phyloP scores from a whole-genome alignment of 1,140 invertebrate species.

The Drosophila rufa region DNA sequence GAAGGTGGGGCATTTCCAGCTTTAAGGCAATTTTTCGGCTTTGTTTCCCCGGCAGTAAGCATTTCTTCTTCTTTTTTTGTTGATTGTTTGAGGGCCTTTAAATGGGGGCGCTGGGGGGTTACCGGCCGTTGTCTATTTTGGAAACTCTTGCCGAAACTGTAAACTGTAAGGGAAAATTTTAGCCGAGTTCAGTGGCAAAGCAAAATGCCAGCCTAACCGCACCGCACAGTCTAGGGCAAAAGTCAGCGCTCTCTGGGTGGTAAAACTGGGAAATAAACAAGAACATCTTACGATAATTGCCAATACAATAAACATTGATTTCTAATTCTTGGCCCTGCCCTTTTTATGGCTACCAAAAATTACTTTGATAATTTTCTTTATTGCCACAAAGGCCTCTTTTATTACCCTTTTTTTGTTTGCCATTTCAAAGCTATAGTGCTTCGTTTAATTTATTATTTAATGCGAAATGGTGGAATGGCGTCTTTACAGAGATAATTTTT shows the following conservation, averaged over 20 bases:
- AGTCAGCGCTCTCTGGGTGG: conserved; percentile 27
- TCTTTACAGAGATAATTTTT: background rate
- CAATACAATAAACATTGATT: conserved; percentile 42
- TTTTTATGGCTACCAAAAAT: conserved; percentile 15
- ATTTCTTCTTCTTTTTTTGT: conserved; percentile 21
- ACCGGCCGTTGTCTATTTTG: conserved; percentile 68
- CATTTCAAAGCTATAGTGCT: background rate
- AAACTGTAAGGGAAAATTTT: conserved; percentile 32
- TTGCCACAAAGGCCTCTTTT: conserved; percentile 14
- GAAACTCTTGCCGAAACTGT: conserved; percentile 58
- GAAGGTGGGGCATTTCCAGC: conserved; percentile 52
- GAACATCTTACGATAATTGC: conserved; percentile 19
- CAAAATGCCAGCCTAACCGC: conserved; percentile 4
- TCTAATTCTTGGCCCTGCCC: conserved; percentile 3
- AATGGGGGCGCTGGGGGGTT: conserved; percentile 12
- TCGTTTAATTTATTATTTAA: conserved; percentile 8
- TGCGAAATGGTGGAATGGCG: background rate
- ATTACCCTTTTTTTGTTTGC: conserved; percentile 8
- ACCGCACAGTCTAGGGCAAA: conserved; percentile 27
- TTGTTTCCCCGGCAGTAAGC: conserved; percentile 68
- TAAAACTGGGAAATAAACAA: conserved; percentile 29
- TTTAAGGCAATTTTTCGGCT: conserved; percentile 69
- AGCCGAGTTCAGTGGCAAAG: conserved; percentile 35
- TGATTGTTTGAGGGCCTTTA: conserved; percentile 54
- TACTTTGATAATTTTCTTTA: conserved; percentile 42